phyloP scores from a whole-genome alignment of 35 echinoderm and acorn worm genomes.

The Amphiura filiformis region DNA sequence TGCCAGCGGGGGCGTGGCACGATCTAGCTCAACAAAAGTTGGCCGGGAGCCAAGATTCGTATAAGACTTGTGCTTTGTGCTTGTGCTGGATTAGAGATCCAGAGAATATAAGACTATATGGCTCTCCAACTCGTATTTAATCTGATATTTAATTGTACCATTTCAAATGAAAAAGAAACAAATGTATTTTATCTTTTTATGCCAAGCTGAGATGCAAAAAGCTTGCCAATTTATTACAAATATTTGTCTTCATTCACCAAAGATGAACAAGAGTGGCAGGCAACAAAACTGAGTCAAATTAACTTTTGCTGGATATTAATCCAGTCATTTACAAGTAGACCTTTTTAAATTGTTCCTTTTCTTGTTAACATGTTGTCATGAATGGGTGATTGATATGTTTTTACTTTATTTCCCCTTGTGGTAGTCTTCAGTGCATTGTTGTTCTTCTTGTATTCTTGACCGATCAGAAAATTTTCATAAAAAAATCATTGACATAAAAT shows the following conservation, averaged over 20 bases:
- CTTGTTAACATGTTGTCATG: neutral
- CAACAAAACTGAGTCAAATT: neutral
- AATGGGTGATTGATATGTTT: neutral
- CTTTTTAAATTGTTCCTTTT: slow-evolving; percentile 5
- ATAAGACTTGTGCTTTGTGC: neutral
- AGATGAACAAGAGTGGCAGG: neutral
- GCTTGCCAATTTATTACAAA: neutral
- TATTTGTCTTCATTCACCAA: slow-evolving; percentile 8
- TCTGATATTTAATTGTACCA: slow-evolving; percentile 7
- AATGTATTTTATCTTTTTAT: slow-evolving; percentile 9
- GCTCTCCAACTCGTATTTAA: neutral
- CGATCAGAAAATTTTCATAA: neutral
- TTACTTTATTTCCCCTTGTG: neutral
- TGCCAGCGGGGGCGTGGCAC: neutral
- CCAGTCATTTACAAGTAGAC: neutral
- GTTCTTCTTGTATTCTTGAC: slow-evolving; percentile 1
- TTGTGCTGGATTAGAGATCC: neutral
- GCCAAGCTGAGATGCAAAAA: neutral
- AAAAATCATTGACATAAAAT: neutral
- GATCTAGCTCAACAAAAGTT: neutral
- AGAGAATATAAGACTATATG: neutral
- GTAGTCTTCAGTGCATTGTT: neutral
- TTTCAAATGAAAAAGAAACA: neutral
- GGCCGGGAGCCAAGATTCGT: neutral
- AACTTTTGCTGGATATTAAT: neutral